phyloP scores from a whole-genome alignment of 2,113 vertebrate species.

The Dasyornis broadbenti region DNA sequence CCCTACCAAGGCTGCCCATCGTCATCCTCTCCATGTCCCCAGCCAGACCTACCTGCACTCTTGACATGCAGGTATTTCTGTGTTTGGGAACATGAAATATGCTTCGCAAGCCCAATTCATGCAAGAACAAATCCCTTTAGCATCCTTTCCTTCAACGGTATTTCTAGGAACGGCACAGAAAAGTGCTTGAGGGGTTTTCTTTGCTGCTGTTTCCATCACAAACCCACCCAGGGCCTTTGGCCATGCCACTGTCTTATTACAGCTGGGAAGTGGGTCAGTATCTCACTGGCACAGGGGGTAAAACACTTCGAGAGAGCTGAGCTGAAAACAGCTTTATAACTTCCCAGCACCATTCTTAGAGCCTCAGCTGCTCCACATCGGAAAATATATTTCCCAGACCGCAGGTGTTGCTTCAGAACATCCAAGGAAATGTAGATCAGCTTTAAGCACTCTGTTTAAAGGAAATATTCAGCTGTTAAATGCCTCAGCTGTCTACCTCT shows the following conservation, averaged over 20 bases:
- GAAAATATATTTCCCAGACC: not conserved
- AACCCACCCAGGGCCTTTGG: not conserved
- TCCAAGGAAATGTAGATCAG: not conserved
- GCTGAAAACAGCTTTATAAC: not conserved
- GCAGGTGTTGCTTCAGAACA: not conserved
- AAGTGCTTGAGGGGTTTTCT: not conserved
- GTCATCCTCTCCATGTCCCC: not conserved
- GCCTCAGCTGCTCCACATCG: not conserved
- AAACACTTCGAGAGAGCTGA: rapidly evolving
- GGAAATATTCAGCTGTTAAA: not conserved
- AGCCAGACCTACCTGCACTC: not conserved
- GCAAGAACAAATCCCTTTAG: not conserved
- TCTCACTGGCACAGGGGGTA: not conserved
- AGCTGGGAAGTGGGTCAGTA: not conserved
- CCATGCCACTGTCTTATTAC: not conserved
- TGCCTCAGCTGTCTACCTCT: not conserved
- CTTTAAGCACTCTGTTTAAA: not conserved
- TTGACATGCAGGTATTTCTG: not conserved
- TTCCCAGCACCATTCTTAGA: not conserved
- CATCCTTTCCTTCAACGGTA: not conserved
- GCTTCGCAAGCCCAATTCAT: not conserved
- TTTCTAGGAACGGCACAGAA: not conserved
- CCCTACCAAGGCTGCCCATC: not conserved
- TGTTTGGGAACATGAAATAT: not conserved
- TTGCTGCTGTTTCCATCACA: not conserved